Conservation (phyloP, 1,140 invertebrate species). For the Cherax destructor region DNA sequence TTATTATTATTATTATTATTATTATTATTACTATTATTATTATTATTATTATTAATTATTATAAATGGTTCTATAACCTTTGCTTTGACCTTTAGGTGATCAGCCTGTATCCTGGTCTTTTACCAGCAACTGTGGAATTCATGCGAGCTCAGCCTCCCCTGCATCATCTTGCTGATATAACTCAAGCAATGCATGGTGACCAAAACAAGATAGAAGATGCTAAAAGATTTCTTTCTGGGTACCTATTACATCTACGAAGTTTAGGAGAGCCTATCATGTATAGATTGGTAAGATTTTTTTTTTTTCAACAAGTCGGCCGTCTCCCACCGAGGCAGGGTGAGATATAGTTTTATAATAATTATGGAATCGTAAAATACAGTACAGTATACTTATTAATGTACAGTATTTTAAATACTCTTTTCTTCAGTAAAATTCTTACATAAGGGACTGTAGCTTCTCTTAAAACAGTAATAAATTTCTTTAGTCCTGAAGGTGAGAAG, state of each 20-base stretch:
- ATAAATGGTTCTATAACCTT: no score
- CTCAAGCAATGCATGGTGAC: constrained; percentile 75
- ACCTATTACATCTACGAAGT: constrained; percentile 39
- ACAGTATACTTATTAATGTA: no score
- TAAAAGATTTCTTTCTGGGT: constrained; percentile 74
- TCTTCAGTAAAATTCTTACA: no score
- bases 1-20: no score
- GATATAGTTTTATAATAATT: neutral
- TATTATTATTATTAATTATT: no score
- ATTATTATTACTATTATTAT: no score
- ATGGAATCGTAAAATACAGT: neutral
- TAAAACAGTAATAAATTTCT: no score
- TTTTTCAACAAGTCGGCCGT: no score
- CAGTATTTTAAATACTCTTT: no score
- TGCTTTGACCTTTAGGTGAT: constrained; percentile 74
- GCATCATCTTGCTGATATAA: constrained; percentile 77
- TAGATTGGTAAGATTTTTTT: constrained; percentile 52
- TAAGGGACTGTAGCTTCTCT: no score
- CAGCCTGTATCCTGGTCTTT: constrained; percentile 76
- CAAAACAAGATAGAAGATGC: constrained; percentile 73
- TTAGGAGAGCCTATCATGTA: constrained; percentile 46
- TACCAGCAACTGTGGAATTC: constrained; percentile 73
- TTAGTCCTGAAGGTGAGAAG: no score
- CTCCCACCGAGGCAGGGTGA: no score
- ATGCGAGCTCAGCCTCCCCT: constrained; percentile 75